These are phyloP conservation scores for Hiodon tergisus DNA, from an alignment of 2,113 vertebrate species.

Conservation along the genomic window DNA sequence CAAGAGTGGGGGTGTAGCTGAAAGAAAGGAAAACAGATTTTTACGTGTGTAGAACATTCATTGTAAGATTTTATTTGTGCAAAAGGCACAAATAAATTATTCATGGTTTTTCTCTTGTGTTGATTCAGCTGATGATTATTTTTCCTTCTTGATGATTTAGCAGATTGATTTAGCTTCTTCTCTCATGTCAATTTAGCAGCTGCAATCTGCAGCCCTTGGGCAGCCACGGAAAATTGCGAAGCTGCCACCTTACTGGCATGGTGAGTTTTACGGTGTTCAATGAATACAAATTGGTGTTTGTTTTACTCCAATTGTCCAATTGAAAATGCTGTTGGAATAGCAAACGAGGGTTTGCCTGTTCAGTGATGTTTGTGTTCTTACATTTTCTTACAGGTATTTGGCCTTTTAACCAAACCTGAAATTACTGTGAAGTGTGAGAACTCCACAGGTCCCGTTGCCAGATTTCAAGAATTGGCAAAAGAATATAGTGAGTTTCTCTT, in stretches of 20 bases:
- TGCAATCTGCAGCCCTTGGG: constrained; percentile 42
- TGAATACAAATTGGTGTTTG: constrained; percentile 17
- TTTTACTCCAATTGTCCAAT: neutral
- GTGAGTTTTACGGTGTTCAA: constrained; percentile 33
- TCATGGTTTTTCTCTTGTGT: too few species aligned
- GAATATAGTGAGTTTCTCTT: neutral
- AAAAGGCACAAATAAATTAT: too few species aligned
- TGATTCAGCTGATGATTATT: too few species aligned
- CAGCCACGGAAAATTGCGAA: neutral
- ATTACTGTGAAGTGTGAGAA: constrained; percentile 42
- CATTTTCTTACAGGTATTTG: accelerated
- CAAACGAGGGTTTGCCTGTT: neutral
- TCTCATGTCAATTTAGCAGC: neutral
- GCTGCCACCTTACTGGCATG: constrained; percentile 41
- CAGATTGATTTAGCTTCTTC: neutral
- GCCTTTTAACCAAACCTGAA: accelerated
- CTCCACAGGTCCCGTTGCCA: neutral
- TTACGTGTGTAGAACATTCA: too few species aligned
- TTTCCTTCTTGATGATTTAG: neutral
- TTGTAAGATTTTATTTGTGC: too few species aligned
- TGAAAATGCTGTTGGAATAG: neutral
- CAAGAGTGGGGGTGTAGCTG: too few species aligned
- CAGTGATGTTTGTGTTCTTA: neutral
- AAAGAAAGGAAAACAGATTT: too few species aligned
- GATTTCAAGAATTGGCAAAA: accelerated